These are phyloP conservation scores for Syrista parreyssii DNA, from an alignment of 2,888 invertebrate species.

Conservation along the genomic window DNA sequence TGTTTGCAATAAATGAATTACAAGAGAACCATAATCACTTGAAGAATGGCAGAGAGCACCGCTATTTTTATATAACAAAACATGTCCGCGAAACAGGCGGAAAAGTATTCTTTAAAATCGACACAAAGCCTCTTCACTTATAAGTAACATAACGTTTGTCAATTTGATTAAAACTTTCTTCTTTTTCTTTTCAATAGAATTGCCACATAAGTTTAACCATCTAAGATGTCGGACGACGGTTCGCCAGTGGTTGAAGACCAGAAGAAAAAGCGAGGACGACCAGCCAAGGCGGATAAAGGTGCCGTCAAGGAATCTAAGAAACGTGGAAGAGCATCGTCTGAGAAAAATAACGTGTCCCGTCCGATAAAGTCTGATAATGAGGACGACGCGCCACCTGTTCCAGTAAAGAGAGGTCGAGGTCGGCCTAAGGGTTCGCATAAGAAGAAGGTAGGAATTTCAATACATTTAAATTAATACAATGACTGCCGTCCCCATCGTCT, in stretches of 20 bases:
- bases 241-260: constrained; percentile 62
- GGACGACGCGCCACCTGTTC: constrained; percentile 58
- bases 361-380: constrained; percentile 60
- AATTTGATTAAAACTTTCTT: not conserved
- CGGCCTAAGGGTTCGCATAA: constrained; percentile 62
- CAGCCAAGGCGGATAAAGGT: constrained; percentile 52
- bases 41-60: not conserved
- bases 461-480: not conserved
- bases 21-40: not conserved
- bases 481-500: not conserved
- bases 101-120: not conserved
- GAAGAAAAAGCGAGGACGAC: constrained; percentile 65
- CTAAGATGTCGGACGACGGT: constrained; percentile 63
- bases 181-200: not conserved
- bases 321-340: constrained; percentile 55
- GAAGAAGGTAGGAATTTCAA: constrained; percentile 53
- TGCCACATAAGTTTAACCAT: not conserved
- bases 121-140: not conserved
- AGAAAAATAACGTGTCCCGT: constrained; percentile 57
- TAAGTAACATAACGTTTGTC: not conserved
- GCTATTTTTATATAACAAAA: not conserved
- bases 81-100: not conserved
- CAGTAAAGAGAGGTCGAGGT: constrained; percentile 62
- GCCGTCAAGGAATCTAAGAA: constrained; percentile 60
- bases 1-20: not conserved